Evolutionary conservation across 2,113 vertebrate species (phyloP).

Genomic region (Rattus norvegicus): GRCr8 NC_086033.1:96006501-96007000

Average conservation of each 20-base stretch:
- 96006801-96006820: not conserved
- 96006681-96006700: not conserved
- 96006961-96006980: not conserved
- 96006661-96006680: rapidly evolving
- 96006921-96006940: not conserved
- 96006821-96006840: not conserved
- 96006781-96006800: not conserved
- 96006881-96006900: not conserved
- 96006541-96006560: not conserved
- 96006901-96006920: not conserved
- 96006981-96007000: not conserved
- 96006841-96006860: not conserved
- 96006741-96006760: not conserved
- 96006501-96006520: not conserved
- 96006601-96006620: not conserved
- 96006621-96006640: not conserved
- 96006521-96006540: not conserved
- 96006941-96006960: not conserved
- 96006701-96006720: not conserved
- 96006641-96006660: not conserved
- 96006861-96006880: not conserved
- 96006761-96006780: not conserved
- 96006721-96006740: not conserved
- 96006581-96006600: not conserved
- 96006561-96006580: not conserved